A percentile compares a stretch with the other conserved stretches of the same genome.
phyloP scores from a whole-genome alignment of 2,888 invertebrate species.

The Callyntrura guangdongensis region DNA sequence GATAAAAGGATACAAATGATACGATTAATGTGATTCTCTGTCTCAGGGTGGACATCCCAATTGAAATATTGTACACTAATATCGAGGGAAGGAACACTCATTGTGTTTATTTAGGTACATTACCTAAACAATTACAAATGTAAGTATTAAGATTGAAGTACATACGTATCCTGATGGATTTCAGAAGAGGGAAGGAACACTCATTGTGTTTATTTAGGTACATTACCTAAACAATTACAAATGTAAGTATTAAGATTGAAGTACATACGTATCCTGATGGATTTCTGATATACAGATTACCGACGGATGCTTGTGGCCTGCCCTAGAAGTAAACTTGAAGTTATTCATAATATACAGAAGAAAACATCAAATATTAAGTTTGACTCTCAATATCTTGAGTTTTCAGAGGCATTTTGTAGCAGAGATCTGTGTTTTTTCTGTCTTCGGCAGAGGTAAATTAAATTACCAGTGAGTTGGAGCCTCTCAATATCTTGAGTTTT shows the following conservation, averaged over 20 bases:
- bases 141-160: too few species aligned
- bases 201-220: conserved; percentile 61
- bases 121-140: conserved; percentile 40
- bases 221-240: conserved; percentile 42
- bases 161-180: too few species aligned
- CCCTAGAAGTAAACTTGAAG: neutral
- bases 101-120: conserved; percentile 59
- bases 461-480: conserved; percentile 67
- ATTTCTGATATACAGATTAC: neutral
- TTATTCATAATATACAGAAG: neutral
- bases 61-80: neutral
- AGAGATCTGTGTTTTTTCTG: conserved; percentile 64
- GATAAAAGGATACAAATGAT: conserved; percentile 18
- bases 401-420: conserved; percentile 41
- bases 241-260: neutral
- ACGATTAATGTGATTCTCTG: neutral
- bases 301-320: neutral
- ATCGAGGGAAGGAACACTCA: conserved; percentile 16
- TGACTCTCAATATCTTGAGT: neutral
- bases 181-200: neutral
- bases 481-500: neutral
- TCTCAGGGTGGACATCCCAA: conserved; percentile 1
- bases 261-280: neutral
- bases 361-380: too few species aligned
- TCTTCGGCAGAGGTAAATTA: conserved; percentile 74